phyloP scores from a whole-genome alignment of 2,113 vertebrate genomes.

The Petroica traversi region DNA sequence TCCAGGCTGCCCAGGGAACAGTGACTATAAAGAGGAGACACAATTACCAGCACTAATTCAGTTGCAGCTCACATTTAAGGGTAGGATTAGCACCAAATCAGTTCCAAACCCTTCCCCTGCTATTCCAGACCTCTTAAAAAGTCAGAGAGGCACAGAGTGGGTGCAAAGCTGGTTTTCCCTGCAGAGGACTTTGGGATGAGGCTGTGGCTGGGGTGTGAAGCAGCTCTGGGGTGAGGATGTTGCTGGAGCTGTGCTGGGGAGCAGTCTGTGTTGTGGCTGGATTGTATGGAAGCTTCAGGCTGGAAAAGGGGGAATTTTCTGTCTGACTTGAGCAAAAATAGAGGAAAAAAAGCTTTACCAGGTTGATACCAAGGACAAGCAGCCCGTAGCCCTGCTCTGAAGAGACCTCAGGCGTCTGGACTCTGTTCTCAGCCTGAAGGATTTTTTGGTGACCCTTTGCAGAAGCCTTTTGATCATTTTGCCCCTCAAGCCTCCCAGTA shows the following conservation, averaged over 20 bases:
- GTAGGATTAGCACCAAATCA: accelerated
- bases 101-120: not conserved
- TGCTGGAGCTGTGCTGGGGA: not conserved
- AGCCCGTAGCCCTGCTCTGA: not conserved
- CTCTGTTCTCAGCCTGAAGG: not conserved
- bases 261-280: not conserved
- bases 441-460: not conserved
- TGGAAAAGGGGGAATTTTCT: not conserved
- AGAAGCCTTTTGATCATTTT: not conserved
- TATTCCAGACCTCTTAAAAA: not conserved
- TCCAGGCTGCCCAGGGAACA: not conserved
- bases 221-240: not conserved
- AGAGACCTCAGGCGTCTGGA: not conserved
- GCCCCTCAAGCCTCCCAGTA: not conserved
- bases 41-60: not conserved
- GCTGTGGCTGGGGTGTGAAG: not conserved
- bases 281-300: not conserved
- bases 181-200: not conserved
- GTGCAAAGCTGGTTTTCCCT: not conserved
- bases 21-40: not conserved
- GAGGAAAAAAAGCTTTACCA: not conserved
- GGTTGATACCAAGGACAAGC: not conserved
- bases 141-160: accelerated
- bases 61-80: not conserved
- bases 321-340: conserved; percentile 1